Evolutionary conservation across 2,113 vertebrate genomes (phyloP), one percentile per base, ranked within the genome.

Genomic region (Spea multiplicata): DNA sequence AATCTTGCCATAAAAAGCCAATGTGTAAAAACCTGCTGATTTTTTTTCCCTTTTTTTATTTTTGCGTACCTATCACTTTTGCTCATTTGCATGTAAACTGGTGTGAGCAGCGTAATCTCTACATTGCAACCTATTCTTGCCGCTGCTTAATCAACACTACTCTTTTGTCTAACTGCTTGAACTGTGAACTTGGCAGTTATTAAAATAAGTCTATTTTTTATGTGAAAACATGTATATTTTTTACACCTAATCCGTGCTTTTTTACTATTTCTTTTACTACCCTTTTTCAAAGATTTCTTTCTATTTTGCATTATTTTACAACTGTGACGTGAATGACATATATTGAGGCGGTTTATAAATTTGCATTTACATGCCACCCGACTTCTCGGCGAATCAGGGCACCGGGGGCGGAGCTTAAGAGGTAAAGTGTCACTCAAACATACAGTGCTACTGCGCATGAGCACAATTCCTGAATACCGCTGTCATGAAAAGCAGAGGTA

Each of bases 61-160:
- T 73, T 66, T 47, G 55, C 50, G 57, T 17, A 47, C 55, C 44
- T 73, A 66, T 73, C 62, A 73, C 61, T 66, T 78, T 55, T 73
- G 61, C 49, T 73, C 55, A 79, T 79, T 72, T 79, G 44, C 76
- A 79, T 79, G 49, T 6, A 69, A 71, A 57, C 3, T 50, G 66
- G 59, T 71, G 13, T 9, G 55, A 71, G 59, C 44, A 49, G 61
- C 45, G 30, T 65, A 50, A 72, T 73, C 45, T 45, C 52, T 57
- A 14, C 44, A 53, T n/a, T 66, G 72, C 50, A 46, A 55, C 69
- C 50, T 73, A 64, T 66, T 77, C 30, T 64, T 70, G 12, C 67
- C 8, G 4, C 45, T 4, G 47, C 44, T 50, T 62, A 61, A 70
- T 70, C 17, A 50, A 71, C 75, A 64, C 75, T 64, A 62, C 73